Base-by-base conservation (phyloP, 1,140 invertebrate genomes). In the Idris sp. region DNA sequence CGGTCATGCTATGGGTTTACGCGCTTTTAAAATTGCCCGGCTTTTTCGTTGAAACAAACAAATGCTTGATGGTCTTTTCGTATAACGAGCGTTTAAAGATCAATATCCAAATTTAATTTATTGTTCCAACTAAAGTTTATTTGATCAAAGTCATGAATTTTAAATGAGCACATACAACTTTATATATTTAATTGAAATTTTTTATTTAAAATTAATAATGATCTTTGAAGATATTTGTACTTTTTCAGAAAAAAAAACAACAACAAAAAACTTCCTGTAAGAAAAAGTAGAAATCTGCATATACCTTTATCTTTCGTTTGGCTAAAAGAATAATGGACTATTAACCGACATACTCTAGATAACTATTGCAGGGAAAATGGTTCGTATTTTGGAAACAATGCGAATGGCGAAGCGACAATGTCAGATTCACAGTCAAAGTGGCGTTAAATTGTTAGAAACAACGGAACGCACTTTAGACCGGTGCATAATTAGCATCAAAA, bases 401-500 rank as follows among this genome's bases (percentile, higher is more conserved):
- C 58, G 33, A 48, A 43, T 10, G 15, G 15, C 36, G 15, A 9
- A 44, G 30, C 59, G 65, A 65, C 73, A 69, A 51, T 46, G 38
- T 16, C 31, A 61, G 48, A 33, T 61, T 62, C 43, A 28, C 65
- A 48, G 30, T 74, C 58, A 71, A 64, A 71, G 61, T 58, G 64
- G 61, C 74, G 68, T 69, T 73, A 72, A 73, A 69, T 73, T 68
- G 68, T 65, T 68, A 43, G 68, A 72, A 73, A 77, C 68, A 51
- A 59, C 56, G 35, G 15, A 53, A 53, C 40, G 62, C 43, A 72
- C 31, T 56, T 78, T 72, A 72, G 19, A 65, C 46, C 54, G 35
- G 16, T 44, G 59, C 69, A 65, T 75, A 79, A 81, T 80, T 80
- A 76, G 67, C 64, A 38, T 65, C 71, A 64, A 74, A 77, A 77